These are phyloP conservation scores for Eidolon dupreanum DNA, from an alignment of 2,797 vertebrate genomes.

Conservation along the genomic window DNA sequence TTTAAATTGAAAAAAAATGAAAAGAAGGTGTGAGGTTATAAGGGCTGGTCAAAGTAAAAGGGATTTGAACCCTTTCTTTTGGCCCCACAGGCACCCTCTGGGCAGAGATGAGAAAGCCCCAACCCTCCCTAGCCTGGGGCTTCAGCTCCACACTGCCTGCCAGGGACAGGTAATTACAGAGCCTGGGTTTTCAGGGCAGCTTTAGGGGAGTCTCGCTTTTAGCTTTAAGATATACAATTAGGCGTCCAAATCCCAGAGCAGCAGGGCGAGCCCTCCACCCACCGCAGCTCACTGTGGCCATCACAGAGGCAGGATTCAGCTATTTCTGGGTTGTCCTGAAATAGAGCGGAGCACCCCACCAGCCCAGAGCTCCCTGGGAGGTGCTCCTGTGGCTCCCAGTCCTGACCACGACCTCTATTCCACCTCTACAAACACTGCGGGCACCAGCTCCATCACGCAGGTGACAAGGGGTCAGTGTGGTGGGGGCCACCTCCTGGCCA, in stretches of 20 bases:
- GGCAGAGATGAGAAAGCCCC: background rate
- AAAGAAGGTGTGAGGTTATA: background rate
- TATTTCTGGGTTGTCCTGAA: slow-evolving; percentile 65
- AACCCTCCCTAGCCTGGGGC: slow-evolving; percentile 17
- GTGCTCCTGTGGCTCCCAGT: background rate
- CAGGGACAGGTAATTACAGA: slow-evolving; percentile 80
- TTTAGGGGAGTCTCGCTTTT: slow-evolving; percentile 68
- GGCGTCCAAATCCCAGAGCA: slow-evolving; percentile 28
- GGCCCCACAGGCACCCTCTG: background rate
- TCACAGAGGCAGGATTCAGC: background rate
- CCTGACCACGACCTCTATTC: background rate
- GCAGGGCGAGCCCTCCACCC: background rate
- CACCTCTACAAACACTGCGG: background rate
- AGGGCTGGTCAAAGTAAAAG: background rate
- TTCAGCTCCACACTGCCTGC: slow-evolving; percentile 46
- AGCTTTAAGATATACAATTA: slow-evolving; percentile 80
- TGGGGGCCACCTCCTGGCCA: background rate
- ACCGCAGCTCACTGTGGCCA: background rate
- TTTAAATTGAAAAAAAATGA: background rate
- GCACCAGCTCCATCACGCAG: background rate
- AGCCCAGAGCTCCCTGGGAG: background rate
- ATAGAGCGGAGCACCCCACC: slow-evolving; percentile 27
- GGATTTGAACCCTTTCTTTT: background rate
- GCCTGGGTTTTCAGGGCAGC: slow-evolving; percentile 56
- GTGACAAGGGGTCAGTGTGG: background rate